These are phyloP conservation scores for Lissocephala sabroskyi DNA, from an alignment of 2,888 invertebrate species.

Conservation along the genomic window DNA sequence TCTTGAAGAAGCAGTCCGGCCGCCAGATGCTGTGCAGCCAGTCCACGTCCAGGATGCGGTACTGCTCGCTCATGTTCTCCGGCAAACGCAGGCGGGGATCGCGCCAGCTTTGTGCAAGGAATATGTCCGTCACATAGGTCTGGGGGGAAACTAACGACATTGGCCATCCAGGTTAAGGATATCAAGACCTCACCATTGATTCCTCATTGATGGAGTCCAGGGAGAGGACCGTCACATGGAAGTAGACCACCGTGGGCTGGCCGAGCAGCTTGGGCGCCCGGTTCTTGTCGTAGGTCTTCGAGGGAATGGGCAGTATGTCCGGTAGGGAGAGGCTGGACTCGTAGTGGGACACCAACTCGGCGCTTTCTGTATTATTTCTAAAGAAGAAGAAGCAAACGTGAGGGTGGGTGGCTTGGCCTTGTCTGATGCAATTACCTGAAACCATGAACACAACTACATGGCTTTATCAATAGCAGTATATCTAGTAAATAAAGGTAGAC, in stretches of 20 bases:
- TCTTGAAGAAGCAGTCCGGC: conserved; percentile 95
- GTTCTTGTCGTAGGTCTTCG: conserved; percentile 92
- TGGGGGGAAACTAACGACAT: conserved; percentile 66
- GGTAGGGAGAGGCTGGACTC: conserved; percentile 84
- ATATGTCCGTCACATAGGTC: conserved; percentile 95
- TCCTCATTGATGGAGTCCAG: conserved; percentile 96
- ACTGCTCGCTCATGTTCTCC: conserved; percentile 95
- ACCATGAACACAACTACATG: conserved; percentile 69
- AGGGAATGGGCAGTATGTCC: conserved; percentile 87
- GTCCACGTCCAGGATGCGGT: conserved; percentile 89
- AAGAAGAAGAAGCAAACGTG: not conserved
- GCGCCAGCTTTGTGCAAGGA: conserved; percentile 93
- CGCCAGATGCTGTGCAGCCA: conserved; percentile 94
- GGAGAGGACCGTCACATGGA: conserved; percentile 91
- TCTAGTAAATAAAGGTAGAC: conserved; percentile 61
- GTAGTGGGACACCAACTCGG: conserved; percentile 70
- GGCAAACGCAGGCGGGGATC: conserved; percentile 90
- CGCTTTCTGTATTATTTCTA: conserved; percentile 71
- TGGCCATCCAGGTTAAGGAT: not conserved
- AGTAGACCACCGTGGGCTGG: conserved; percentile 90
- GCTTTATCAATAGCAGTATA: conserved; percentile 69
- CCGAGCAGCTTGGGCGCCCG: conserved; percentile 88
- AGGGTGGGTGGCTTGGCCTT: not conserved
- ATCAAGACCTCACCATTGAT: conserved; percentile 78
- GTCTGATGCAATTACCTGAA: conserved; percentile 64